Percentiles rank a stretch among this genome's conserved stretches.
These are phyloP conservation scores for Sebastes itinus DNA, from an alignment of 2,797 vertebrate species.

Conservation along the genomic window DNA sequence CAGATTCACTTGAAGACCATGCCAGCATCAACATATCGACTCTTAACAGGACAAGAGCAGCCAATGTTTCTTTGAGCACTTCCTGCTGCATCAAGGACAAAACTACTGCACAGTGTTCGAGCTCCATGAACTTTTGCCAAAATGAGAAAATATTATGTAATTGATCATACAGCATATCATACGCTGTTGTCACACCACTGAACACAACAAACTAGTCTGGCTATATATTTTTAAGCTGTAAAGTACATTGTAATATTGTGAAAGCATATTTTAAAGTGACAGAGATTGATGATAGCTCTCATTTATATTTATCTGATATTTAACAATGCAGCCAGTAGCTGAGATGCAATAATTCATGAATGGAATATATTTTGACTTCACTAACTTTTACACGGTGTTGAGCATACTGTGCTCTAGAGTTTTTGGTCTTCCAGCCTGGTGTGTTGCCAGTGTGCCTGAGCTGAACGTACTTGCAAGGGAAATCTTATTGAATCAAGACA, in stretches of 20 bases:
- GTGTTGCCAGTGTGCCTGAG: conserved; percentile 55
- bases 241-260: conserved; percentile 32
- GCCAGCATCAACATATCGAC: conserved; percentile 94
- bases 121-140: conserved; percentile 58
- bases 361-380: conserved; percentile 25
- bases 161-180: conserved; percentile 26
- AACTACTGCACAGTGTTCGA: conserved; percentile 40
- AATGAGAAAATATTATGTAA: conserved; percentile 70
- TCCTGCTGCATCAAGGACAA: conserved; percentile 15
- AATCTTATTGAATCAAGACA: conserved; percentile 19
- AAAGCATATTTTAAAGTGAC: conserved; percentile 49
- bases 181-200: conserved; percentile 48
- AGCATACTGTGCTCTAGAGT: not conserved
- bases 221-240: conserved; percentile 53
- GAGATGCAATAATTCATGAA: conserved; percentile 14
- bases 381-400: conserved; percentile 21
- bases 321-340: conserved; percentile 48
- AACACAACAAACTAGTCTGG: conserved; percentile 25
- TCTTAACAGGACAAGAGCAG: conserved; percentile 95
- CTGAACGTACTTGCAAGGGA: conserved; percentile 25
- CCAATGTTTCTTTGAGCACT: conserved; percentile 89
- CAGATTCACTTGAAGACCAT: conserved; percentile 98
- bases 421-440: conserved; percentile 37
- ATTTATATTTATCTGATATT: conserved; percentile 67
- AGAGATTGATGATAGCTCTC: conserved; percentile 22